Evolutionary conservation across 2,113 vertebrate species (phyloP), one percentile per base, ranked within the genome.

Genomic region (Catharus fuscescens): DNA sequence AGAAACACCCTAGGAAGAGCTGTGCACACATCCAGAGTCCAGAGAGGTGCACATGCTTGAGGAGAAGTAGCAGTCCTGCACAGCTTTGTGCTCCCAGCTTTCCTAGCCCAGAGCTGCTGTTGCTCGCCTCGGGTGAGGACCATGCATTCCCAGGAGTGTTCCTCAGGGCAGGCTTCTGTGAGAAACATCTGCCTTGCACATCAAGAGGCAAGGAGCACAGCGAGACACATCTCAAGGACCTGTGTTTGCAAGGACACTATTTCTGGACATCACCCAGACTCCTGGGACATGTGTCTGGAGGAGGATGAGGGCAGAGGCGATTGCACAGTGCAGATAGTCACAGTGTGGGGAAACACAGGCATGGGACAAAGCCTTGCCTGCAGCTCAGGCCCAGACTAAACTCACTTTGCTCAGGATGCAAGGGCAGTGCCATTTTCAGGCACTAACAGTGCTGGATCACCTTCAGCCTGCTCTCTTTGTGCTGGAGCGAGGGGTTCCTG

Each of bases 31-130:
- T 14, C 36, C 36, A n/a, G 56, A 50, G 29, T 0, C 3, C 59
- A 36, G 32, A 34, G 62, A 56, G 10, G 13, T 12, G 26, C 65
- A n/a, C 0, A 0, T 36, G 59, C 67, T 65, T 0, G 0, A 80
- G 42, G 25, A 64, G 60, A 44, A 32, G 48, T 0, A 28, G 34
- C 10, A 74, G 26, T 53, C 44, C 61, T 25, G 86, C 53, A 20
- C 32, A 67, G 36, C 21, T 66, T 65, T 48, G 19, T 26, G 34
- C 40, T 79, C 34, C 48, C 0, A 0, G 23, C 77, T 26, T 54
- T 87, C 57, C 71, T 25, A n/a, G 19, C 23, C 76, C 4, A 4
- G 72, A 32, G 31, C 26, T 78, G 47, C 32, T 62, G 82, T 40
- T 44, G 18, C 62, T 74, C 21, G 38, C 2, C 18, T 29, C 56